Evolutionary conservation across 2,888 invertebrate species (phyloP), one percentile per base, ranked within the genome.

Genomic region (Allygus modestus): DNA sequence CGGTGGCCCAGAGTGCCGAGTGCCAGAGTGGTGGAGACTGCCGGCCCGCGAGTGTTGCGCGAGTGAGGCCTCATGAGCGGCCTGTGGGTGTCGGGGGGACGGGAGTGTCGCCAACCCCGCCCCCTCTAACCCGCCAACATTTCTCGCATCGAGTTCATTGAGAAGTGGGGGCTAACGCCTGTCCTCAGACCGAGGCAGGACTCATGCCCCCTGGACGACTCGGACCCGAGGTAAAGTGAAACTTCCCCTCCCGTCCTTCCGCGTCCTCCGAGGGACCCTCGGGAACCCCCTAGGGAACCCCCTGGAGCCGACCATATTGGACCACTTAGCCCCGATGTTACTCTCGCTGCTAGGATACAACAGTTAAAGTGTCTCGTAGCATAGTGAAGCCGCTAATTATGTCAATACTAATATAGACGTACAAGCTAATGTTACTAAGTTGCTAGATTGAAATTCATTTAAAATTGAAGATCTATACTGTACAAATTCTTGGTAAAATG

Each of bases 141-240:
- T 97, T 97, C 97, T 95, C 97, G 97, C 94, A 96, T 97, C 95
- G 97, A 97, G 95, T 96, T 97, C 94, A 95, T 97, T 93, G 97
- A 97, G 94, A 96, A 97, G 97, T 97, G 97, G 97, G 97, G 97
- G 96, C 96, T 97, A 93, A 97, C 97, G 95, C 97, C 97, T 95
- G 97, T 97, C 95, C 96, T 97, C 94, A 95, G 96, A 93, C 97
- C 97, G 95, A 96, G 97, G 94, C 96, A 96, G 95, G 96, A 97
- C 94, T 95, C 95, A 92, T 92, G 93, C 93, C 95, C 96, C 96
- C 94, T 94, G 92, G 94, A 94, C 91, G 91, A 91, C 91, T 94
- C 93, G 91, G 94, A 94, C 91, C 92, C 93, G 93, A 95, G 95
- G 95, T 95, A 94, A 88, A 37, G 37, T 37, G 37, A 9, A 37